Conservation (phyloP, 2,797 vertebrate genomes). For the Lagothrix lagotricha region DNA sequence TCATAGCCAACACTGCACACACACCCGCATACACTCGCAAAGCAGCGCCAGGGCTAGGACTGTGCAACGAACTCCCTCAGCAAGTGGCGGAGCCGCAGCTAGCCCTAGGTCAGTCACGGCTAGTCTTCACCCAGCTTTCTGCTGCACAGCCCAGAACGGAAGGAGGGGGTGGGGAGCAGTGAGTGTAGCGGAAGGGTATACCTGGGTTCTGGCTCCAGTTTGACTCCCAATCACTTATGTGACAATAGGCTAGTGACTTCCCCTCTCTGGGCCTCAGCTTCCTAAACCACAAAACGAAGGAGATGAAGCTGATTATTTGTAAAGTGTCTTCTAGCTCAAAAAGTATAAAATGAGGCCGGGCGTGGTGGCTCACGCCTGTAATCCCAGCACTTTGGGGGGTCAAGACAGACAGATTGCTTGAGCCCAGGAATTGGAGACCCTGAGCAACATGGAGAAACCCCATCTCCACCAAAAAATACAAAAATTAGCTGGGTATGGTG, state of each 20-base stretch:
- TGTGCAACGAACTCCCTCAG: not conserved
- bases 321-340: constrained; percentile 1
- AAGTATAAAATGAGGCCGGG: not conserved
- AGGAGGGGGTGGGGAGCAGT: not conserved
- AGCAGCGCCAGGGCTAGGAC: not conserved
- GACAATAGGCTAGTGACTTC: not conserved
- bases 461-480: too few relatives aligned
- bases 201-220: not conserved
- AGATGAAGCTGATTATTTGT: constrained; percentile 7
- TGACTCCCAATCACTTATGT: not conserved
- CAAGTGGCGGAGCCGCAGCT: not conserved
- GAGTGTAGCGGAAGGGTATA: not conserved
- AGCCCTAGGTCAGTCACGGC: not conserved
- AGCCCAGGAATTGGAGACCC: too few relatives aligned
- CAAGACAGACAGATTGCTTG: too few relatives aligned
- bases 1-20: not conserved
- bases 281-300: not conserved
- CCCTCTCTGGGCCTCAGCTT: not conserved
- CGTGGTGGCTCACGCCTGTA: too few relatives aligned
- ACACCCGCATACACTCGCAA: fast-evolving
- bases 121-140: not conserved
- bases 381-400: too few relatives aligned
- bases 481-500: too few relatives aligned
- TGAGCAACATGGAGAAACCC: too few relatives aligned
- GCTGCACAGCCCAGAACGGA: not conserved